phyloP scores from a whole-genome alignment of 2,113 vertebrate genomes.

The Sinocyclocheilus maitianheensis region DNA sequence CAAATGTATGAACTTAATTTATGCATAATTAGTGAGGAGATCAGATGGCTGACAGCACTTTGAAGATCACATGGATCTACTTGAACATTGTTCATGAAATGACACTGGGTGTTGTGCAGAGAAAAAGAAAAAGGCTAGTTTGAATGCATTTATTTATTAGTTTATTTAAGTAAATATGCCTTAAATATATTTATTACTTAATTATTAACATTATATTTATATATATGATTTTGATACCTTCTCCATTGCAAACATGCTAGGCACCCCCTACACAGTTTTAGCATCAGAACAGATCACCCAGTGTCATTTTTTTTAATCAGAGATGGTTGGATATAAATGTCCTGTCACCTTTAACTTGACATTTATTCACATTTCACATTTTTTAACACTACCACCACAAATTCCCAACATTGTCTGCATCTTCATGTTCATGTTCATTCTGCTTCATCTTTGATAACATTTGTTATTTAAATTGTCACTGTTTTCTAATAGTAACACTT shows the following conservation, averaged over 20 bases:
- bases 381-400: conserved; percentile 18
- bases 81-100: conserved; percentile 57
- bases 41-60: neutral
- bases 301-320: conserved; percentile 35
- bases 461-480: neutral
- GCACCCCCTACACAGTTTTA: neutral
- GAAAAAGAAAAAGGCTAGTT: neutral
- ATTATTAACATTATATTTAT: neutral
- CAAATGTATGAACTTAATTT: conserved; percentile 12
- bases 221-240: neutral
- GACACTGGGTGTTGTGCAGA: conserved; percentile 51
- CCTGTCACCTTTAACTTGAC: conserved; percentile 31
- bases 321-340: conserved; percentile 38
- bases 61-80: conserved; percentile 68
- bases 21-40: neutral
- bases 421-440: neutral
- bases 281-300: conserved; percentile 14
- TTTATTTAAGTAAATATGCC: no score
- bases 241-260: neutral
- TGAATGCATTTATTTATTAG: no score
- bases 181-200: neutral
- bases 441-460: conserved; percentile 12
- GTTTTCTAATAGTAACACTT: neutral
- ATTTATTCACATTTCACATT: conserved; percentile 20
- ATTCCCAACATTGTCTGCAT: conserved; percentile 36